phyloP scores from a whole-genome alignment of 2,888 invertebrate species.

The Plagodis dolabraria region DNA sequence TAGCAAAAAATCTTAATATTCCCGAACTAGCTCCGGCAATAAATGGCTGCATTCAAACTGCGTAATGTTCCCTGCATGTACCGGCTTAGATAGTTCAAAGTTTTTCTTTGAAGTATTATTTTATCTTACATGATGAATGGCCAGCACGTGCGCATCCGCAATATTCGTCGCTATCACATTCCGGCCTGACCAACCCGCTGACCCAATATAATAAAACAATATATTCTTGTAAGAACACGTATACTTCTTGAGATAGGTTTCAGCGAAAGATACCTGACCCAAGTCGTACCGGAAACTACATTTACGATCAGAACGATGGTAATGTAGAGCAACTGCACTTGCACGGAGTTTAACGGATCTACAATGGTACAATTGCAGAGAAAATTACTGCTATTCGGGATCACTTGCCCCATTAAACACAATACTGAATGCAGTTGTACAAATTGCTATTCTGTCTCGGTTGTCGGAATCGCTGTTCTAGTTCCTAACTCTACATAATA shows the following conservation, averaged over 20 bases:
- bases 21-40: neutral
- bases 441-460: conserved; percentile 13
- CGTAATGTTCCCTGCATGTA: conserved; percentile 7
- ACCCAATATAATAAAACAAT: conserved; percentile 47
- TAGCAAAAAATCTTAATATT: no score
- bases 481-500: no score
- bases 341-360: conserved; percentile 42
- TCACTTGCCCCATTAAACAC: conserved; percentile 52
- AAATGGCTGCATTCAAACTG: conserved; percentile 5
- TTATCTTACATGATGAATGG: conserved; percentile 35
- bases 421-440: conserved; percentile 33
- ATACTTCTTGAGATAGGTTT: conserved; percentile 14
- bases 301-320: neutral
- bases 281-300: neutral
- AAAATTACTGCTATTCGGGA: conserved; percentile 45
- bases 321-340: conserved; percentile 16
- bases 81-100: conserved; percentile 4
- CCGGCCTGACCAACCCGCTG: conserved; percentile 17
- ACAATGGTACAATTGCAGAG: conserved; percentile 35
- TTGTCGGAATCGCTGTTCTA: neutral
- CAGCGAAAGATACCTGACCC: conserved; percentile 6
- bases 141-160: conserved; percentile 52
- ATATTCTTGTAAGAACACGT: conserved; percentile 43
- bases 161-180: conserved; percentile 43
- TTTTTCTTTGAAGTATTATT: conserved; percentile 23